phyloP scores from a whole-genome alignment of 2,888 invertebrate genomes.

The Lasioglossum calceatum region DNA sequence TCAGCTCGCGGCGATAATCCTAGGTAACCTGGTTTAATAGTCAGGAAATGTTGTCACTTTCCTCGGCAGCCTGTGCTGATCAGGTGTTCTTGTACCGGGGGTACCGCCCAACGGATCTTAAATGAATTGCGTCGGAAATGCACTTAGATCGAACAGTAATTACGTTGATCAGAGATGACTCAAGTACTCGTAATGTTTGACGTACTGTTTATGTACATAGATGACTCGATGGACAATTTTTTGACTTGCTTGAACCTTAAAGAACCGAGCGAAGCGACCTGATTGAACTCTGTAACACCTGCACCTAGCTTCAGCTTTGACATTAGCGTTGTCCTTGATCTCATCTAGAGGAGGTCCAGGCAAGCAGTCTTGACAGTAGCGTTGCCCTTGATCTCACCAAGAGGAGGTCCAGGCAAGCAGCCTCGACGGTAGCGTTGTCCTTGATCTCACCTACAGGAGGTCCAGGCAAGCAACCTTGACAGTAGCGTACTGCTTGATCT shows the following conservation, averaged over 20 bases:
- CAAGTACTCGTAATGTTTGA: too few species aligned
- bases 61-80: neutral
- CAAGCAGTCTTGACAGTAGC: constrained; percentile 6
- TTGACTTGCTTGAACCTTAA: neutral
- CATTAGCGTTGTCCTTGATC: neutral
- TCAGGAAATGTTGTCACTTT: constrained; percentile 9
- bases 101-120: neutral
- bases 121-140: neutral
- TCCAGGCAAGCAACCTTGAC: constrained; percentile 6
- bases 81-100: neutral
- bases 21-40: neutral
- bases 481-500: constrained; percentile 2
- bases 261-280: neutral
- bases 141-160: neutral
- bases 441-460: constrained; percentile 1
- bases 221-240: neutral
- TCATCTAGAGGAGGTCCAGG: constrained; percentile 6
- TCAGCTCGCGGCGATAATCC: neutral
- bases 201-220: too few species aligned
- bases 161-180: neutral
- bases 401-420: constrained; percentile 6
- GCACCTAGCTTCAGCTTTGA: neutral
- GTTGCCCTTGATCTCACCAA: constrained; percentile 6
- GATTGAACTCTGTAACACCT: neutral
- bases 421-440: neutral